Conservation (phyloP, 1,140 invertebrate genomes). For the Ephestia elutella region DNA sequence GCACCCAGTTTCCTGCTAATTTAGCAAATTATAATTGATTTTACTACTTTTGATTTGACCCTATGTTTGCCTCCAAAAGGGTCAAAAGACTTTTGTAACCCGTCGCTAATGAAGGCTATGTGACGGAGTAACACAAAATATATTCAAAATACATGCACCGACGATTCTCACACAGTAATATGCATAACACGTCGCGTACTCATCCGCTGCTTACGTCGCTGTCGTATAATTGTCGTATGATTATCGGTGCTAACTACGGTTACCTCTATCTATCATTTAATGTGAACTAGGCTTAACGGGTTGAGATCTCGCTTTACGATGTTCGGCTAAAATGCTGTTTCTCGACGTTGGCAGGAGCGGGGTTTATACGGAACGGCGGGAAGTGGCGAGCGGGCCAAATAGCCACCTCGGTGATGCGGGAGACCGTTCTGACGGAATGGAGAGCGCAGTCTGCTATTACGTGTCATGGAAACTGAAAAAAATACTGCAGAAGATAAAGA, state of each 20-base stretch:
- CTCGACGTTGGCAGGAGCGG: constrained; percentile 42
- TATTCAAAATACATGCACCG: no score
- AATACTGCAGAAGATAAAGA: constrained; percentile 7
- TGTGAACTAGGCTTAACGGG: constrained; percentile 1
- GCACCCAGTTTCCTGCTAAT: no score
- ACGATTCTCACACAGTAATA: background rate
- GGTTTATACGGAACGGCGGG: constrained; percentile 62
- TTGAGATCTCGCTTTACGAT: constrained; percentile 60
- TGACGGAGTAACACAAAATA: background rate
- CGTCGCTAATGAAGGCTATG: background rate
- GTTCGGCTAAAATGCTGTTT: constrained; percentile 52
- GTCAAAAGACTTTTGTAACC: no score
- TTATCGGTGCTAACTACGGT: background rate
- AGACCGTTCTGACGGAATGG: constrained; percentile 51
- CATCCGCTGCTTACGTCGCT: background rate
- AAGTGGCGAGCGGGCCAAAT: constrained; percentile 52
- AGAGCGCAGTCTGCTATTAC: constrained; percentile 32
- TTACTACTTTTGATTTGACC: no score
- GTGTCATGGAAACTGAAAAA: constrained; percentile 24
- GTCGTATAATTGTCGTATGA: constrained; percentile 10
- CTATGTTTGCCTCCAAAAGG: no score
- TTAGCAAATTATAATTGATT: no score
- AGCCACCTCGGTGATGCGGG: constrained; percentile 55
- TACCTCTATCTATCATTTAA: background rate
- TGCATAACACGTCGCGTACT: background rate